Base-by-base conservation (phyloP, 2,888 invertebrate species). In the Panorpa germanica region DNA sequence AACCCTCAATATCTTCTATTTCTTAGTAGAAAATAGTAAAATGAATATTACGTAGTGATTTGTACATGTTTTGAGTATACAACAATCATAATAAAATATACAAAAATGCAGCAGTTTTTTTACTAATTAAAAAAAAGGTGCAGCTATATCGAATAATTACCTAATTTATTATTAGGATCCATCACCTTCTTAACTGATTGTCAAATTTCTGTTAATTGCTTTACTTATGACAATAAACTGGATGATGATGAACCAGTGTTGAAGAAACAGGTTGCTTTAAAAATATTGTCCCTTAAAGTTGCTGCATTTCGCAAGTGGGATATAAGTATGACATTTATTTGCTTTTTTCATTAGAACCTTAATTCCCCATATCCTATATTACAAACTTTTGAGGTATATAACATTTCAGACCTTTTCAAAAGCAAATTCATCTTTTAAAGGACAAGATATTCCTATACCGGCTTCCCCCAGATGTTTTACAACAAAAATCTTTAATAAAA, bases 301-400 rank as follows among this genome's bases (percentile, higher is more conserved):
- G 80, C 82, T 8, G 75, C 90, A 4, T 70, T 69, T 50, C 57
- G 90, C 15, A 72, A 76, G 46, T 93, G 90, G 90, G 76, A 88
- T 55, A 62, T 88, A 39, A 66, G 70, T 59, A n/a, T 13, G 15
- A n/a, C 5, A 18, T 15, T 25, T 29, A 14, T 4, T 31, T 12
- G 9, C 20, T 10, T 23, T 32, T 5, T 4, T 14, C 26, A 24
- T 9, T 31, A 31, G 16, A 26, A 7, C 11, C 3, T 3, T 5
- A 10, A 5, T 15, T 5, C n/a, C 9, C 3, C 16, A 13, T 17
- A 21, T 8, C 11, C 28, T 16, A 8, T 20, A 9, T 16, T 23
- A 20, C 26, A 7, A 9, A 4, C 3, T 5, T 7, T 5, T 15
- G 85, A 65, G 47, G 49, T 66, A 37, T 53, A 80, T 39, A 73